Evolutionary conservation across 2,888 invertebrate genomes (phyloP).

Genomic region (Crematogaster levior): DNA sequence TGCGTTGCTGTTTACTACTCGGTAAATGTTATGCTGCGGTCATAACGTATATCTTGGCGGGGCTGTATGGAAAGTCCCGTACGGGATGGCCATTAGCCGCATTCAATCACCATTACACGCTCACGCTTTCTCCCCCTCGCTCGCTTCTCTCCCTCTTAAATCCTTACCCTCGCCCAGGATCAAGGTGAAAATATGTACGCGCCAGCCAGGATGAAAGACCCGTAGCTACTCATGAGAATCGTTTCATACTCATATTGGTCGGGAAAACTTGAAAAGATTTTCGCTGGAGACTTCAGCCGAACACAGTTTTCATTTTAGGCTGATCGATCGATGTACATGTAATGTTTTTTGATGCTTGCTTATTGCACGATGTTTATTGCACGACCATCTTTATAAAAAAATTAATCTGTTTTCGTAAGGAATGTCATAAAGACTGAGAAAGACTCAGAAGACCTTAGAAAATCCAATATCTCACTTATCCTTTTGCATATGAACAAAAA

Average conservation of each 20-base stretch:
- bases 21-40: conserved; percentile 72
- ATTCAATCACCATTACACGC: conserved; percentile 79
- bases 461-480: neutral
- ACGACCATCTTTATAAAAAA: neutral
- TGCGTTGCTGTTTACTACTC: conserved; percentile 72
- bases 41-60: conserved; percentile 74
- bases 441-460: neutral
- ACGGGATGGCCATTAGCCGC: conserved; percentile 76
- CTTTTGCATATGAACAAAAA: neutral
- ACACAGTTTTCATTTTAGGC: neutral
- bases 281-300: neutral
- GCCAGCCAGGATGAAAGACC: conserved; percentile 1
- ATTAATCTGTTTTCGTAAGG: neutral
- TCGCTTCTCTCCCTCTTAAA: conserved; percentile 66
- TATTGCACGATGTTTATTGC: neutral
- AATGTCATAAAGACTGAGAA: neutral
- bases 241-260: neutral
- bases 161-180: conserved; percentile 58
- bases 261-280: neutral
- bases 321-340: neutral
- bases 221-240: neutral
- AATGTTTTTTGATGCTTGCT: neutral
- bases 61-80: conserved; percentile 65
- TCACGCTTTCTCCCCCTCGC: conserved; percentile 73
- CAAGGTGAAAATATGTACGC: conserved; percentile 48